Evolutionary conservation across 2,797 vertebrate genomes (phyloP), one percentile per base, ranked within the genome.

Genomic region (Manis crassicaudata): DNA sequence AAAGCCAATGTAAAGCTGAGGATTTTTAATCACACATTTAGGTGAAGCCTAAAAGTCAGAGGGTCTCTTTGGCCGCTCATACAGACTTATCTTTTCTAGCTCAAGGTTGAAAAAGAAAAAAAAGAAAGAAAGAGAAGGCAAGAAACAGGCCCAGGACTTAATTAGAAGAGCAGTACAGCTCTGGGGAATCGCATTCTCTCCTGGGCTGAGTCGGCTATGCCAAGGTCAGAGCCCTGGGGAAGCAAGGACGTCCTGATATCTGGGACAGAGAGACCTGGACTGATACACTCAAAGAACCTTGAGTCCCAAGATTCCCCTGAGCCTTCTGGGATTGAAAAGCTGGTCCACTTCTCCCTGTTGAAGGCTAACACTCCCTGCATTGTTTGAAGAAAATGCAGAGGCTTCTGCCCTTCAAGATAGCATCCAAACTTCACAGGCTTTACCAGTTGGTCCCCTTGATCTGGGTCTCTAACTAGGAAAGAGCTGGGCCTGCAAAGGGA

Each of bases 1-100:
- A 70, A 94, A 91, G 83, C 82, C 37, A 88, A n/a, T 35, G 68
- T 76, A 88, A 68, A 75, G 40, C 52, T 81, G 62, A 83, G 23
- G 23, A 11, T 75, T 50, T 94, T 70, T 50, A 65, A 84, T 77
- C 32, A 52, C 6, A 12, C 25, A 58, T 77, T 83, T 91, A 83
- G 27, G n/a, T 84, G 63, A 87, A 82, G 13, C 7, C 43, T 82
- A 82, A 54, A 83, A 83, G 70, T 50, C 77, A 76, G 50, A 60
- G 50, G n/a, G n/a, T 52, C 50, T 82, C 58, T 43, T 91, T 95
- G 63, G 70, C 32, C 63, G 32, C 11, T 65, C 79, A 72, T 16
- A 73, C 81, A 72, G 40, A 83, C 6, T 89, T 65, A 76, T 68
- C 29, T 92, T 89, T 80, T 35, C 25, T 79, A 85, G n/a, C 72